Conservation (phyloP, 2,797 vertebrate species). For the Sphenopsis melanotis region DNA sequence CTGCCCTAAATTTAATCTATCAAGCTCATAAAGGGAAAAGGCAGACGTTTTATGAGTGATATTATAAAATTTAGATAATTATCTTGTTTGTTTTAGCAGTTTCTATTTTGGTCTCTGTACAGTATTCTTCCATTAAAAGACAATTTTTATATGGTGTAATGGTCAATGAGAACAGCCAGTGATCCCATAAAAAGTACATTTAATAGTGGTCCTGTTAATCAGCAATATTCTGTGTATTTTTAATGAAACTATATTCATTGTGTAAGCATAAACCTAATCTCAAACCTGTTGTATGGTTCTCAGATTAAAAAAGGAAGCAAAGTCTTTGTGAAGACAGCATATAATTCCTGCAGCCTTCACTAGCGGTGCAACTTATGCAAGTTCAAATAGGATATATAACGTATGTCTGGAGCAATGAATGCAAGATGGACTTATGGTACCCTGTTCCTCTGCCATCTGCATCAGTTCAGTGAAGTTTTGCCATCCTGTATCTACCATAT, state of each 20-base stretch:
- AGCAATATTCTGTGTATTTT: not conserved
- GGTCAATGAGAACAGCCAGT: not conserved
- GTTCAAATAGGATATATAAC: not conserved
- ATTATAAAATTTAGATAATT: constrained; percentile 68
- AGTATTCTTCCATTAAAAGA: constrained; percentile 42
- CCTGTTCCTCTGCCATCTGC: not conserved
- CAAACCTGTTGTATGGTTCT: not conserved
- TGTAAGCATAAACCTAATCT: not conserved
- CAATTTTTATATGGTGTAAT: not conserved
- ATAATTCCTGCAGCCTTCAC: not conserved
- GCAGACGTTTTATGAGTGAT: constrained; percentile 57
- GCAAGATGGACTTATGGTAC: not conserved
- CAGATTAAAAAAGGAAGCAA: not conserved
- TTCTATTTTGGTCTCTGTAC: constrained; percentile 55
- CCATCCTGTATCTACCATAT: not conserved
- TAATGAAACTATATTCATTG: not conserved
- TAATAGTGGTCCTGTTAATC: not conserved
- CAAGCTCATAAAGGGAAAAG: constrained; percentile 59
- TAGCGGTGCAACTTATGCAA: not conserved
- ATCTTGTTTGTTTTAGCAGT: constrained; percentile 69
- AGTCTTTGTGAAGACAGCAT: not conserved
- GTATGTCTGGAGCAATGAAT: not conserved
- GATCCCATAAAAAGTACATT: not conserved
- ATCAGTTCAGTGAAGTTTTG: not conserved
- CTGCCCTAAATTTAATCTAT: constrained; percentile 57